Conservation (phyloP, 2,113 vertebrate species). For the Columba livia region DNA sequence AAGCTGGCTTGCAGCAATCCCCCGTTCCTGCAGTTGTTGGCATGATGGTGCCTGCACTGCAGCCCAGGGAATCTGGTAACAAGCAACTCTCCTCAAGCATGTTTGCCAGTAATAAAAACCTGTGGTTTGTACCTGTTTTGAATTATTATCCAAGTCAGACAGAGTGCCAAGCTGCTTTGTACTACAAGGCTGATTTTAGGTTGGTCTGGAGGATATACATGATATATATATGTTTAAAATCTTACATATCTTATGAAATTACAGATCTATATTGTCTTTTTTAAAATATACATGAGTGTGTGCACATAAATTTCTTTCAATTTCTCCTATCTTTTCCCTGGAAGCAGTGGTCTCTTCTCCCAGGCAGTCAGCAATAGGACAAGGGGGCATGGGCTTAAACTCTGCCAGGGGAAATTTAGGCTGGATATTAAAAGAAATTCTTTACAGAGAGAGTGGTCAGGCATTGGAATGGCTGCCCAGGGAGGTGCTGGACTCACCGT, state of each 20-base stretch:
- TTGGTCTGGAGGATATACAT: not conserved
- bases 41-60: not conserved
- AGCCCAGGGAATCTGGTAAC: not conserved
- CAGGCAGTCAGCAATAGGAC: too few species aligned
- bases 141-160: not conserved
- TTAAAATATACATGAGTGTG: rapidly evolving
- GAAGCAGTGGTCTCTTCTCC: not conserved
- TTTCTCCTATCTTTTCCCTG: not conserved
- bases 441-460: too few species aligned
- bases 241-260: not conserved
- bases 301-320: not conserved
- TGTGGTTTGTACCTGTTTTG: not conserved
- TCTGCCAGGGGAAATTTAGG: too few species aligned
- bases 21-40: not conserved
- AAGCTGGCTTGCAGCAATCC: conserved; percentile 22
- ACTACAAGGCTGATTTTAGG: not conserved
- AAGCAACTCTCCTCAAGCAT: not conserved
- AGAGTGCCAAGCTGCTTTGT: not conserved
- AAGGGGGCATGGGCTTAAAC: too few species aligned
- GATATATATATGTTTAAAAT: not conserved
- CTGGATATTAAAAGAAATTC: too few species aligned
- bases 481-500: too few species aligned
- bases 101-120: not conserved
- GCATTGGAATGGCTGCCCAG: too few species aligned
- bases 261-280: too few species aligned